Conservation (phyloP, 2,113 vertebrate genomes). For the Megatriorchis doriae region DNA sequence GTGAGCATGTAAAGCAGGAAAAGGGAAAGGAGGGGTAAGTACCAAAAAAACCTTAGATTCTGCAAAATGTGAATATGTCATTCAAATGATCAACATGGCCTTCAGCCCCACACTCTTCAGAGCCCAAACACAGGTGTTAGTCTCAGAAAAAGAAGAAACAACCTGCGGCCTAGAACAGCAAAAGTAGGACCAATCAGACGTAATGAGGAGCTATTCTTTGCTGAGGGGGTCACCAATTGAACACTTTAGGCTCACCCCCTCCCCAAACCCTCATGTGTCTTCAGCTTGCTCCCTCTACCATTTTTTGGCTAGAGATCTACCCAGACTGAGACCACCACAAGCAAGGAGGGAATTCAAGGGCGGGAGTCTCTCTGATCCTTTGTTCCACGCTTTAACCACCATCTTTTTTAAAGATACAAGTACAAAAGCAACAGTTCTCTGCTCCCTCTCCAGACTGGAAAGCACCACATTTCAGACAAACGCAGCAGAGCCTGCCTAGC, state of each 20-base stretch:
- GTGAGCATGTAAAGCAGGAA: not conserved
- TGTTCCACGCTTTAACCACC: constrained; percentile 6
- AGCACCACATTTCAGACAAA: not conserved
- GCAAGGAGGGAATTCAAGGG: not conserved
- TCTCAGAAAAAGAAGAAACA: not conserved
- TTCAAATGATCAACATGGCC: not conserved
- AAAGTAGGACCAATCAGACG: not conserved
- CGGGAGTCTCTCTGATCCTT: not conserved
- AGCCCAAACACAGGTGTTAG: not conserved
- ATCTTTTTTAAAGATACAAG: constrained; percentile 15
- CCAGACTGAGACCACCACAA: not conserved
- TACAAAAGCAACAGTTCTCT: constrained; percentile 35
- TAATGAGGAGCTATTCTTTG: not conserved
- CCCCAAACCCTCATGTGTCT: not conserved
- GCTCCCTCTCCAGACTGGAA: not conserved
- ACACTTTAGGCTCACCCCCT: not conserved
- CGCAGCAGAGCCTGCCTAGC: constrained; percentile 1
- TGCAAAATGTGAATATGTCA: not conserved
- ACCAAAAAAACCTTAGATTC: not conserved
- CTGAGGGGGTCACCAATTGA: not conserved
- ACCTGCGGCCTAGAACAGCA: not conserved
- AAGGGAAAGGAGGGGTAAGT: not conserved
- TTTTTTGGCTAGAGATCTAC: not conserved
- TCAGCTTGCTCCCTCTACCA: not conserved
- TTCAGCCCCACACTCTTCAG: not conserved